Evolutionary conservation across 2,797 vertebrate genomes (phyloP), one percentile per base, ranked within the genome.

Genomic region (Acipenser ruthenus): DNA sequence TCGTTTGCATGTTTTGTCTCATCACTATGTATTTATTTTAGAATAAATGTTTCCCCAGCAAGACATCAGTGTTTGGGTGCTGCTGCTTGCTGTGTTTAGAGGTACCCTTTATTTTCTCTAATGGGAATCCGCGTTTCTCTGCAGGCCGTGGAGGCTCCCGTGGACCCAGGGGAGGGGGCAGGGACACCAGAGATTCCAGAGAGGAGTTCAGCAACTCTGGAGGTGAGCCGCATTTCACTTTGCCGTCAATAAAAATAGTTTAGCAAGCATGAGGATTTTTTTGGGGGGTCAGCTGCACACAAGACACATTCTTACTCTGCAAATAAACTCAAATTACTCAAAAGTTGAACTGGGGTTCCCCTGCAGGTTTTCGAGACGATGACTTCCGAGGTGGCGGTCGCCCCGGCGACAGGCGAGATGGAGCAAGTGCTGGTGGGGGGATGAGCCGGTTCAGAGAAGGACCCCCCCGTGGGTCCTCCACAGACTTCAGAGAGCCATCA

Each of bases 401-500:
- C 69, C 89, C 91, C 0, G 84, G 93, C 0, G 95, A 96, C 69
- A 88, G 95, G 77, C 86, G 94, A 71, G 86, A 80, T 49, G 87
- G 88, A 8, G 82, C 77, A 51, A 59, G 61, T 10, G 67, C 61
- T 1, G 86, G 81, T 12, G 69, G 78, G 5, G 86, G 83, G 67
- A 86, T 89, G 6, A 89, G 90, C 6, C 95, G 96, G 70, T 97
- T 82, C 80, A 88, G 95, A 86, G 95, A 98, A 0, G 93, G 85
- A 49, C 94, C 93, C 61, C 91, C 92, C 50, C 90, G 93, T 0
- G 92, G 88, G 5, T 85, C 88, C 77, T 73, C 78, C 59, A 86
- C 90, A 83, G 96, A 99, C 83, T 99, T 98, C 84, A 91, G 94
- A 91, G 96, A 99, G 91, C 95, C 95, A 2, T 93, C 96, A 90